Evolutionary conservation across 2,113 vertebrate species (phyloP).

Genomic region (Etia nguti): DNA sequence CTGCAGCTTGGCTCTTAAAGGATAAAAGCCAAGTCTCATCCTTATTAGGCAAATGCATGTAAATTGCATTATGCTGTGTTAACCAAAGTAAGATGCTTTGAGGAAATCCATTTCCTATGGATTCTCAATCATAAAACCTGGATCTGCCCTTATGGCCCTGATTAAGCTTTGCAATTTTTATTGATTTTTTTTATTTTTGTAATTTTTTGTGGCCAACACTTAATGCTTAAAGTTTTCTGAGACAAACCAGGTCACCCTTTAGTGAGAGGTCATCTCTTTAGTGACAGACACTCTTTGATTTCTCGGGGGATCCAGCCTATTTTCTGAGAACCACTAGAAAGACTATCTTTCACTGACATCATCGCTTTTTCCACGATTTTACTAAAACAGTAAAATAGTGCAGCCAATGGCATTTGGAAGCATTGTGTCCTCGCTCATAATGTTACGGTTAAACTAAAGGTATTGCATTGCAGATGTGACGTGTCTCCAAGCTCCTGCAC

Average conservation of each 20-base stretch:
- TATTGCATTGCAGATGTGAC: not conserved
- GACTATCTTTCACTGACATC: not conserved
- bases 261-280: slow-evolving; percentile 34
- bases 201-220: not conserved
- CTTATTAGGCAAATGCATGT: not conserved
- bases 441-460: not conserved
- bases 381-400: not conserved
- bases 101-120: not conserved
- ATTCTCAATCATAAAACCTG: not conserved
- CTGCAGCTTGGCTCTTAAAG: not conserved
- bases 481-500: not conserved
- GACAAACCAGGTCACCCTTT: not conserved
- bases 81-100: not conserved
- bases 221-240: not conserved
- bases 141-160: not conserved
- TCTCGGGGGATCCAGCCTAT: not conserved
- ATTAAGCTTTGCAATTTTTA: not conserved
- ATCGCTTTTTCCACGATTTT: not conserved
- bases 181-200: not conserved
- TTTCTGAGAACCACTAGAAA: not conserved
- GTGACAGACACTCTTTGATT: slow-evolving; percentile 20
- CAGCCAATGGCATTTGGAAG: not conserved
- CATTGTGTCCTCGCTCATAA: not conserved
- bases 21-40: not conserved
- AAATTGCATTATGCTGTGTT: not conserved